Evolutionary conservation across 2,797 vertebrate species (phyloP), one percentile per base, ranked within the genome.

Genomic region (Apodemus agrarius): DNA sequence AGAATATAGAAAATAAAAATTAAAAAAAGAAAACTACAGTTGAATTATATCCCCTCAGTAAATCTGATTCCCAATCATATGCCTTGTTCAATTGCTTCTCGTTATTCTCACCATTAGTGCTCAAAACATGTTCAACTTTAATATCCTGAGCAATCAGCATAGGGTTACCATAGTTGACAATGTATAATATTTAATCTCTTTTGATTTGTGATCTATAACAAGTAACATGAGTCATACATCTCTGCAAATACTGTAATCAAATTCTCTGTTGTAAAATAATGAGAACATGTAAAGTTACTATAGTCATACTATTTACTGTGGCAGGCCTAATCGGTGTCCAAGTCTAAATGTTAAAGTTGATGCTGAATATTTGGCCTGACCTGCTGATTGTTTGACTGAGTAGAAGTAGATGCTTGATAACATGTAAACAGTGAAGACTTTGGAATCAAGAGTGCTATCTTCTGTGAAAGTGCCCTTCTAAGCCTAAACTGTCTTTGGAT

Each of bases 1-100:
- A n/a, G n/a, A n/a, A n/a, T n/a, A n/a, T n/a, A n/a, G n/a, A n/a
- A n/a, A n/a, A n/a, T n/a, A n/a, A n/a, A n/a, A n/a, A n/a, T n/a
- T n/a, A n/a, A n/a, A n/a, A n/a, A n/a, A n/a, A n/a, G n/a, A 93
- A 96, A 92, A 75, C 49, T 75, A n/a, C 92, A 46, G 21, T 29
- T 52, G 31, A 90, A 52, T 49, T 49, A 49, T 88, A 65, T 82
- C n/a, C 34, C 24, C n/a, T 82, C 16, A 24, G 54, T 1, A 83
- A 43, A 43, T 40, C 2, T 87, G 26, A 72, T 89, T 96, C 69
- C n/a, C 54, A 75, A 11, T 69, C 34, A 67, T 43, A 16, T 54
- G 21, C 21, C 78, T 90, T 89, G n/a, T 72, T 31, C 31, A 91
- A 12, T 67, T 83, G 11, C 49, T 29, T 54, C 34, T 26, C 43